A percentile compares a stretch with the other conserved stretches of the same genome.
phyloP scores from a whole-genome alignment of 2,113 vertebrate genomes.

The Thinocorus orbignyianus region DNA sequence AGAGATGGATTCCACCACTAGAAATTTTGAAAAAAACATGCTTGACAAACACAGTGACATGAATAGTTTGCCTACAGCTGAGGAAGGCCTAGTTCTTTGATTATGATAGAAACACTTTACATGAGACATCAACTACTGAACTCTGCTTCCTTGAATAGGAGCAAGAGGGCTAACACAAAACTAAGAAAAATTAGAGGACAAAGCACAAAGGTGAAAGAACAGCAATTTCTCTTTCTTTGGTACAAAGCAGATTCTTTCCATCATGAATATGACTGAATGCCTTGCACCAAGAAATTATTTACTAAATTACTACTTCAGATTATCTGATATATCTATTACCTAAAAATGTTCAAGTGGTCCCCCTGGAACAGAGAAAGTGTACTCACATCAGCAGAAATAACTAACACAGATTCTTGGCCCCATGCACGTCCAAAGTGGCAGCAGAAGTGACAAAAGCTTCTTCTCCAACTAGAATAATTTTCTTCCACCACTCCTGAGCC shows the following conservation, averaged over 20 bases:
- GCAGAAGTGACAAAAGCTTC: background rate
- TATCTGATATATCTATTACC: background rate
- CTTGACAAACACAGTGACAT: background rate
- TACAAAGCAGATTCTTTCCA: background rate
- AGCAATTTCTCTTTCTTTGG: background rate
- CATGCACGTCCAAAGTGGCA: accelerated
- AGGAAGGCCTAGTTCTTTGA: background rate
- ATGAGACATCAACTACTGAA: background rate
- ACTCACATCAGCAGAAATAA: background rate
- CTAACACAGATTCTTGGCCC: background rate
- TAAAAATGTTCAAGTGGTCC: background rate
- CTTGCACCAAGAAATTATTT: background rate
- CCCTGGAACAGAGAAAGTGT: accelerated
- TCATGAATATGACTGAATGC: background rate
- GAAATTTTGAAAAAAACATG: background rate
- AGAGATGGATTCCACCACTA: background rate
- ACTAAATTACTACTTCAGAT: background rate
- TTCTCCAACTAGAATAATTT: background rate
- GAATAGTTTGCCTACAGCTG: background rate
- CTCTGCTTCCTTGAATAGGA: background rate
- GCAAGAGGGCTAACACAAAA: background rate
- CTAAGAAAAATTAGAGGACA: background rate
- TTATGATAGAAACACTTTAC: background rate
- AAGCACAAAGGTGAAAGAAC: background rate
- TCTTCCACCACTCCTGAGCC: background rate